Evolutionary conservation across 2,797 vertebrate genomes (phyloP).

Genomic region (Macropodus opercularis): DNA sequence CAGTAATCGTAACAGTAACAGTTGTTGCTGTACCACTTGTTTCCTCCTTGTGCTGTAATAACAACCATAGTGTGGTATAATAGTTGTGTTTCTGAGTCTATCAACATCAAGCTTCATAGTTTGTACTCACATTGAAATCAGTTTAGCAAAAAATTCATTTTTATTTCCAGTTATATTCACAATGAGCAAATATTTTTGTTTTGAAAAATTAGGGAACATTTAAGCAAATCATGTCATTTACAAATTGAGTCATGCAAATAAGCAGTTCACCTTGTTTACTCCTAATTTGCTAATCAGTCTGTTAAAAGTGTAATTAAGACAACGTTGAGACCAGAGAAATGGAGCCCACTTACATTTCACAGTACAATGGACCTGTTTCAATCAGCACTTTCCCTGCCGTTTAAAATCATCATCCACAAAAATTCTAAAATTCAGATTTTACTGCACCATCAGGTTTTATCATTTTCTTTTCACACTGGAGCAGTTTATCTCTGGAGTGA

Average conservation of each 20-base stretch:
- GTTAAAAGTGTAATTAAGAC: not conserved
- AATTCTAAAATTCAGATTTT: no score
- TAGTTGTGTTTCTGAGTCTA: no score
- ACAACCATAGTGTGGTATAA: no score
- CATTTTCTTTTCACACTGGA: no score
- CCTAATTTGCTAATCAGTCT: slow-evolving; percentile 7
- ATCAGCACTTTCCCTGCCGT: not conserved
- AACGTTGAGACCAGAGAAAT: not conserved
- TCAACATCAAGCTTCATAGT: no score
- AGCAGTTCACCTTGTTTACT: not conserved
- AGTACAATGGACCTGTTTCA: not conserved
- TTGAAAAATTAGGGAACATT: not conserved
- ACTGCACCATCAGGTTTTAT: no score
- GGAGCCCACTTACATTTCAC: not conserved
- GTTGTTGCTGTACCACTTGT: no score
- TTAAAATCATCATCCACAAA: not conserved
- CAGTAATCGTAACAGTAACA: no score
- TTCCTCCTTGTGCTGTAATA: no score
- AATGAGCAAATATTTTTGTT: not conserved
- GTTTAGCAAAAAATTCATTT: not conserved
- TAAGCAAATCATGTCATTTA: not conserved
- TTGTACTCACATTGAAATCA: not conserved
- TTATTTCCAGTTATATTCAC: not conserved
- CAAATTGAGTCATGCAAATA: not conserved
- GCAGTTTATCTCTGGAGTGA: no score